phyloP scores from a whole-genome alignment of 2,888 invertebrate genomes.

The Temnothorax ravouxi region DNA sequence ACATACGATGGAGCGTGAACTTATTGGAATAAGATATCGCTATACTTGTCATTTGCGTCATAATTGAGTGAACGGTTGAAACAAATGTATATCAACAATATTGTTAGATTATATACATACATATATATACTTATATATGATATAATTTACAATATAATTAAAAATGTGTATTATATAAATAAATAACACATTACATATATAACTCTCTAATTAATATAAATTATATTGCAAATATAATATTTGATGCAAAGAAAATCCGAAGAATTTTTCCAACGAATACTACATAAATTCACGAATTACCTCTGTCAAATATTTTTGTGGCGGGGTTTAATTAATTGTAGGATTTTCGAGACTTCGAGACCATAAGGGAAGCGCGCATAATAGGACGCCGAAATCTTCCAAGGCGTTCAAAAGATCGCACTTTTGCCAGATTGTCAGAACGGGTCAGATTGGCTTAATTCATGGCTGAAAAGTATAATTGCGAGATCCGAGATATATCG shows the following conservation, averaged over 20 bases:
- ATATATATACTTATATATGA: background rate
- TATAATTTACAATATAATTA: background rate
- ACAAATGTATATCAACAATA: background rate
- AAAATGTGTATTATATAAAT: background rate
- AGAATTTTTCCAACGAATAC: background rate
- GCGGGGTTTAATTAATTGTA: conserved; percentile 4
- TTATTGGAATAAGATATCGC: background rate
- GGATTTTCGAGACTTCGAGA: background rate
- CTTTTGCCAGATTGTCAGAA: conserved; percentile 68
- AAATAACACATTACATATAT: background rate
- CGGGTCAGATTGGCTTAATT: conserved; percentile 73
- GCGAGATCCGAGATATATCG: conserved; percentile 77
- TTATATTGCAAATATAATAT: background rate
- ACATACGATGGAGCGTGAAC: background rate
- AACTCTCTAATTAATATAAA: background rate
- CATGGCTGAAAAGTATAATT: conserved; percentile 76
- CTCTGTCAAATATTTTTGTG: background rate
- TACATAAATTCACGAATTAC: background rate
- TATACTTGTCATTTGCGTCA: background rate
- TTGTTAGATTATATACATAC: background rate
- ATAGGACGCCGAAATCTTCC: conserved; percentile 50
- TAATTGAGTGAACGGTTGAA: background rate
- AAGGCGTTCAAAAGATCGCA: conserved; percentile 59
- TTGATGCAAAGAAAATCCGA: background rate
- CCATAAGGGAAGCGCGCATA: background rate